Evolutionary conservation across 1,140 invertebrate species (phyloP).

Genomic region (Rhagoletis pomonella): DNA sequence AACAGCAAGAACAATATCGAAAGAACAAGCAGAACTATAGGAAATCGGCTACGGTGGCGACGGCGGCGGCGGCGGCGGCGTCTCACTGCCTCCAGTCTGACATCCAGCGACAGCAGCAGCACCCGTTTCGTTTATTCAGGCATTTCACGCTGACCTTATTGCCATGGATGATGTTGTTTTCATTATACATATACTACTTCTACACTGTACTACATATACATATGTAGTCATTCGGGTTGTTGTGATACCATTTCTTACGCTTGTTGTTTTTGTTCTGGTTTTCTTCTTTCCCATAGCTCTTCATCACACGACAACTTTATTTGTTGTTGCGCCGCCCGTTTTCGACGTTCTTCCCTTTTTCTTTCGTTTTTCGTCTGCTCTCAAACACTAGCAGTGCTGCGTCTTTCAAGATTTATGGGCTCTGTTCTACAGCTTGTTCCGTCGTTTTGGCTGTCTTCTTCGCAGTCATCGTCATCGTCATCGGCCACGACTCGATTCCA

Average conservation of each 20-base stretch:
- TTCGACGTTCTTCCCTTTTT: background rate
- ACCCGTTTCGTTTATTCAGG: slow-evolving; percentile 3
- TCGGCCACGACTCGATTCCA: slow-evolving; percentile 24
- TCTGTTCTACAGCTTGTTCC: slow-evolving; percentile 36
- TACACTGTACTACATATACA: no score
- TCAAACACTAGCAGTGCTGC: background rate
- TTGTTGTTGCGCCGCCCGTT: slow-evolving; percentile 13
- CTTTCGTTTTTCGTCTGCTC: background rate
- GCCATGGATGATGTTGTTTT: slow-evolving; percentile 41
- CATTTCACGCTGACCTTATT: slow-evolving; percentile 49
- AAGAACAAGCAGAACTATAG: background rate
- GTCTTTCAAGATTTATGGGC: slow-evolving; percentile 41
- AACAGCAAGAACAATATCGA: background rate
- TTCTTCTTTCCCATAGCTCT: slow-evolving; percentile 13
- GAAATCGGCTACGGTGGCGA: background rate
- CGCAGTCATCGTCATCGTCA: background rate
- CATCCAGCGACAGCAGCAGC: background rate
- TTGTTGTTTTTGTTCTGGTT: background rate
- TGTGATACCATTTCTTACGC: background rate
- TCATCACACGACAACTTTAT: slow-evolving; percentile 14
- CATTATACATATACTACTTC: background rate
- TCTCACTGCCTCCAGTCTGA: background rate
- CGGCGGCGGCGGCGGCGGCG: background rate
- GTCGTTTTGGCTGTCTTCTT: background rate
- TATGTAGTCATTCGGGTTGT: background rate